A percentile compares a stretch with the other conserved stretches of the same genome.
Conservation (phyloP, 2,113 vertebrate species). For the Physeter macrocephalus region DNA sequence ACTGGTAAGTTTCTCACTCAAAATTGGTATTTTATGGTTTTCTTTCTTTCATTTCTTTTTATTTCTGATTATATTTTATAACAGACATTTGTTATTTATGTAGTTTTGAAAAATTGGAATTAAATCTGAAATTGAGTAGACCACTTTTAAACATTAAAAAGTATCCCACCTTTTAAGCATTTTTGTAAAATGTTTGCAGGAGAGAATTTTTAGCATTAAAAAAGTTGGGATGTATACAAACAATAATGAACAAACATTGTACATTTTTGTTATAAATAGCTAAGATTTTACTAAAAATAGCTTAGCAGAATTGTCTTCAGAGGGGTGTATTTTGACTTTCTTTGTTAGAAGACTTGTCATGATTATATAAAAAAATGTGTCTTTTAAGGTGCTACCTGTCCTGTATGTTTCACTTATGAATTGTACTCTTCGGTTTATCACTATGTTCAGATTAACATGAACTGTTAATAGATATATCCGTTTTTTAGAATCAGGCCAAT, state of each 20-base stretch:
- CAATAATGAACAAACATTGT: background rate
- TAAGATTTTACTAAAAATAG: conserved; percentile 29
- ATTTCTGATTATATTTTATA: background rate
- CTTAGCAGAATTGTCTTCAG: background rate
- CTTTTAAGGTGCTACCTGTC: background rate
- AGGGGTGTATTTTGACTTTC: conserved; percentile 14
- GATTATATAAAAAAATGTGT: background rate
- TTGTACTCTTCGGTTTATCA: background rate
- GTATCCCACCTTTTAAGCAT: background rate
- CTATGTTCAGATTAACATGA: background rate
- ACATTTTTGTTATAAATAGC: background rate
- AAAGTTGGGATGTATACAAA: background rate
- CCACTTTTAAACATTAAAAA: background rate
- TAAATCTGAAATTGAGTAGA: conserved; percentile 3
- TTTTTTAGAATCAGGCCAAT: background rate
- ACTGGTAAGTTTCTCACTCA: conserved; percentile 32
- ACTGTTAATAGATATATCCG: background rate
- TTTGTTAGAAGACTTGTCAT: background rate
- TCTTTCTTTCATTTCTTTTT: background rate
- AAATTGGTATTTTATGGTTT: background rate
- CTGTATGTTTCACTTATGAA: background rate
- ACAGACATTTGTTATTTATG: background rate
- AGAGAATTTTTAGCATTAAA: conserved; percentile 15
- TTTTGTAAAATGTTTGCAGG: conserved; percentile 1
- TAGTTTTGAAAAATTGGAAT: background rate